Percentiles rank a stretch among this genome's conserved stretches.
Evolutionary conservation across 2,888 invertebrate species (phyloP).

Genomic region (Brachyptera risi): DNA sequence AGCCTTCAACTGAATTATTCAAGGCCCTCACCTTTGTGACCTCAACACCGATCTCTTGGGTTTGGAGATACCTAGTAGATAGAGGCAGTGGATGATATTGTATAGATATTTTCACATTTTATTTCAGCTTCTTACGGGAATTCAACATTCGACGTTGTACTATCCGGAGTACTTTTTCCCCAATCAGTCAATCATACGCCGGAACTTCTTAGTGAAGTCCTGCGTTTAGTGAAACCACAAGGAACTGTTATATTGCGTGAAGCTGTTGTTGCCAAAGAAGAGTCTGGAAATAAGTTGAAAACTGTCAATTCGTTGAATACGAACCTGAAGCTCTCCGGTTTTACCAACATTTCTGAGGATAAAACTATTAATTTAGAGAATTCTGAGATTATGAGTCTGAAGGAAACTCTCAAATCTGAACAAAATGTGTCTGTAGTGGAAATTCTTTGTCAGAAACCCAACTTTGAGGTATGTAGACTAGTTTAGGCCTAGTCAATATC

Average conservation of each 20-base stretch:
- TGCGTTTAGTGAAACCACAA: constrained; percentile 60
- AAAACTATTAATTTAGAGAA: constrained; percentile 39
- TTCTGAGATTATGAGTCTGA: constrained; percentile 32
- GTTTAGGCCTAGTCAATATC: too few species aligned
- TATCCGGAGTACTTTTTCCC: constrained; percentile 52
- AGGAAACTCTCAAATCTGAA: constrained; percentile 14
- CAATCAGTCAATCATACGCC: constrained; percentile 45
- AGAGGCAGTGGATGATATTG: not conserved
- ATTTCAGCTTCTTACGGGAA: constrained; percentile 53
- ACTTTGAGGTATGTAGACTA: constrained; percentile 70
- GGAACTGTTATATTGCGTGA: constrained; percentile 56
- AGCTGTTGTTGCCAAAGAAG: constrained; percentile 24
- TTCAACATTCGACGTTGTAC: constrained; percentile 58
- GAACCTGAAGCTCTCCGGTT: constrained; percentile 61
- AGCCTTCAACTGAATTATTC: not conserved
- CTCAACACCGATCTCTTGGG: not conserved
- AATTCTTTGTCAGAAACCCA: constrained; percentile 58
- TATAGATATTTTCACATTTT: not conserved
- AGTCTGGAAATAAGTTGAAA: constrained; percentile 39
- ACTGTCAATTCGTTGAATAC: constrained; percentile 41
- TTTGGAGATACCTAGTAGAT: not conserved
- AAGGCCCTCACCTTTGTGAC: not conserved
- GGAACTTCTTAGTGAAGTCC: constrained; percentile 51
- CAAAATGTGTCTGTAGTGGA: constrained; percentile 35
- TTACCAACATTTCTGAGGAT: constrained; percentile 45